A percentile compares a stretch with the other conserved stretches of the same genome.
phyloP scores from a whole-genome alignment of 2,888 invertebrate species.

The Mactromeris polynyma region DNA sequence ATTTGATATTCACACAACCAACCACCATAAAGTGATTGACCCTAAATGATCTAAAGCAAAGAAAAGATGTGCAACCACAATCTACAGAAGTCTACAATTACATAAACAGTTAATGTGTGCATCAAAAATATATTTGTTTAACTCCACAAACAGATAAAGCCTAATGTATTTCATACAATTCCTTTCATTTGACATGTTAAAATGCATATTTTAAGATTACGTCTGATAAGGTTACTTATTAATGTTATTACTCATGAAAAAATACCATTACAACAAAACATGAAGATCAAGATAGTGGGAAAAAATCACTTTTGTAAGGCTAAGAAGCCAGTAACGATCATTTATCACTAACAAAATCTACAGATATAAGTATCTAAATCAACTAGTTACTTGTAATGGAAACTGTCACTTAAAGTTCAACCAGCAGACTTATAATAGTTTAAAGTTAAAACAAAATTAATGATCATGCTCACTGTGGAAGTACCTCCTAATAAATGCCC shows the following conservation, averaged over 20 bases:
- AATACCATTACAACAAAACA: constrained; percentile 39
- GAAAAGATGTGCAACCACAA: neutral
- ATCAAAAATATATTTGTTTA: constrained; percentile 20
- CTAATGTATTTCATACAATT: constrained; percentile 14
- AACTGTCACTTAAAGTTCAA: constrained; percentile 1
- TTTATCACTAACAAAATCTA: constrained; percentile 48
- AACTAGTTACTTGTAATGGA: constrained; percentile 16
- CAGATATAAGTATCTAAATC: constrained; percentile 34
- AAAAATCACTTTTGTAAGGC: constrained; percentile 40
- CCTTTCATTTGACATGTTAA: constrained; percentile 26
- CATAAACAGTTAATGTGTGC: neutral
- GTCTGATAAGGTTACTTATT: constrained; percentile 30
- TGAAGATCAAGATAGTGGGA: constrained; percentile 37
- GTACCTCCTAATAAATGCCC: neutral
- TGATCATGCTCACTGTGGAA: neutral
- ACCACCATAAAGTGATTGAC: constrained; percentile 3
- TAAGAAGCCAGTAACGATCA: constrained; percentile 39
- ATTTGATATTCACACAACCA: neutral
- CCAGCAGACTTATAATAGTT: neutral
- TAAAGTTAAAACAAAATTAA: neutral
- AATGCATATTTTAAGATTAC: constrained; percentile 39
- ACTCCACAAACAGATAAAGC: constrained; percentile 22
- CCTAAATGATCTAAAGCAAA: neutral
- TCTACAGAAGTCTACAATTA: constrained; percentile 12
- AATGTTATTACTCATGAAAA: constrained; percentile 34